phyloP scores from a whole-genome alignment of 2,113 vertebrate genomes.

The Trogon melanurus region DNA sequence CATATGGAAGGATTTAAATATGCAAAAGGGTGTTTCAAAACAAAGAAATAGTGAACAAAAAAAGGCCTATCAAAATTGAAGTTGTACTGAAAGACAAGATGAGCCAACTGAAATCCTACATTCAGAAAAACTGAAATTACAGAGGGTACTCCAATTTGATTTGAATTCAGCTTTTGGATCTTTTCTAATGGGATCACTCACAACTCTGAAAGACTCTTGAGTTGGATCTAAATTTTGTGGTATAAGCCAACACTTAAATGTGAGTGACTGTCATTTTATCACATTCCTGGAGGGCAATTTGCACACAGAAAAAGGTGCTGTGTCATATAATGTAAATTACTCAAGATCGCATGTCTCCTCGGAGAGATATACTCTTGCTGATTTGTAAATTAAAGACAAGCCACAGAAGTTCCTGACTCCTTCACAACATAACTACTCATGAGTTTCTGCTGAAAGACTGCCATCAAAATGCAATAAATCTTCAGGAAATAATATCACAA shows the following conservation, averaged over 20 bases:
- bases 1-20: constrained; percentile 13
- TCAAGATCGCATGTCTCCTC: constrained; percentile 12
- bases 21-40: background rate
- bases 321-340: constrained; percentile 34
- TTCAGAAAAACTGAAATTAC: background rate
- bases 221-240: background rate
- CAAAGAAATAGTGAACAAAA: background rate
- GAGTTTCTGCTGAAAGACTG: constrained; percentile 64
- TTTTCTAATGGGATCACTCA: background rate
- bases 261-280: constrained; percentile 4
- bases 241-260: background rate
- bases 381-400: constrained; percentile 68
- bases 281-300: background rate
- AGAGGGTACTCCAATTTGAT: background rate
- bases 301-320: background rate
- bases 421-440: constrained; percentile 47
- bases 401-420: constrained; percentile 47
- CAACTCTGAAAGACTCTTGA: background rate
- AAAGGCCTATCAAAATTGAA: background rate
- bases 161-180: background rate
- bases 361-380: constrained; percentile 51
- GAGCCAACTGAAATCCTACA: background rate
- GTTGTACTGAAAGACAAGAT: background rate
- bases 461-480: constrained; percentile 69
- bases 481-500: constrained; percentile 60